Evolutionary conservation across 2,797 vertebrate species (phyloP), one percentile per base, ranked within the genome.

Genomic region (Phalanger gymnotis): DNA sequence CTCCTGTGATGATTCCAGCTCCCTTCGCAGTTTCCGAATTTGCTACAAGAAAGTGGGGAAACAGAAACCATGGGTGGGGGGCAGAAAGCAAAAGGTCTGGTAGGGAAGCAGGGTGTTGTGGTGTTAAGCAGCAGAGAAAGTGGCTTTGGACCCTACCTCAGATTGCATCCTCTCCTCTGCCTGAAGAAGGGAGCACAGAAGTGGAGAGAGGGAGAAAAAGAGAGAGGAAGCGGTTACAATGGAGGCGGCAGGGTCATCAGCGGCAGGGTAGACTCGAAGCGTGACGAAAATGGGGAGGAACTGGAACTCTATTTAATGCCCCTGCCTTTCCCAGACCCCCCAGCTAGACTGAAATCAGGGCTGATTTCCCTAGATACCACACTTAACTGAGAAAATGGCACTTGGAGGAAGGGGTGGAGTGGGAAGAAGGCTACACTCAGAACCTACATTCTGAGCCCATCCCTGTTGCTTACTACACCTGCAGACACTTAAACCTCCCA

Each of bases 91-190:
- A 12, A 5, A 52, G 47, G 13, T 0, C 0, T 12, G 53, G 54
- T 51, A n/a, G 56, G 92, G 34, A n/a, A 54, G 10, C 0, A 87
- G 54, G 89, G 95, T 0, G 0, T 16, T 0, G 22, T 12, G 91
- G 96, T 53, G 90, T 95, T 94, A 95, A 93, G 34, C 90, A 94
- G 97, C 96, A 90, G 95, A 96, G 95, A 93, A 93, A 40, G 31
- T 34, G 40, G 95, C 97, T 96, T 97, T 34, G 55, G 96, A 89
- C 97, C 96, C 97, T 99, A 99, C 99, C 99, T 99, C 99, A 53
- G 99, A 99, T 98, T 99, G 99, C 98, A 99, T 99, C 99, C 99
- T 99, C 98, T 99, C 99, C 99, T 99, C 99, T 98, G 99, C 99
- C 99, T 99, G 99, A 96, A 98, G 98, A 97, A 0, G 40, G 58